A percentile compares a stretch with the other conserved stretches of the same genome.
Evolutionary conservation across 2,888 invertebrate genomes (phyloP).

Genomic region (Pollenia angustigena): DNA sequence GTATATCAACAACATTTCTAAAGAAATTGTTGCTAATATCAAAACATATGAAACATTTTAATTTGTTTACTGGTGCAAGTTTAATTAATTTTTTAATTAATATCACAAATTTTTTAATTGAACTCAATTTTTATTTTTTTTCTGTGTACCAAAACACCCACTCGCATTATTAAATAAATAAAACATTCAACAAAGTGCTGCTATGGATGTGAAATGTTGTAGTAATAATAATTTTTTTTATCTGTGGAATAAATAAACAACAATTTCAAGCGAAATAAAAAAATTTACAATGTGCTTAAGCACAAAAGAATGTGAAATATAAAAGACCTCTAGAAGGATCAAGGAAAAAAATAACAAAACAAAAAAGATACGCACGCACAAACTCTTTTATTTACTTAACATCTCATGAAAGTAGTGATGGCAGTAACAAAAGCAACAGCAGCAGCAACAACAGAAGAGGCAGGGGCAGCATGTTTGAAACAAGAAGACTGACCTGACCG

Average conservation of each 20-base stretch:
- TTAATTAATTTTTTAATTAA: no score
- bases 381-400: neutral
- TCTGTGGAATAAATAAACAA: conserved; percentile 3
- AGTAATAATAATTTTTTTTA: conserved; percentile 1
- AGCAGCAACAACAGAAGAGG: neutral
- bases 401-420: neutral
- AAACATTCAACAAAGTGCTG: no score
- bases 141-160: no score
- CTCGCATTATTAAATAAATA: no score
- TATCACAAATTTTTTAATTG: no score
- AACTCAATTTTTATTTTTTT: no score
- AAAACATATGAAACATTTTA: no score
- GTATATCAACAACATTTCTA: no score
- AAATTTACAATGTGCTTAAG: no score
- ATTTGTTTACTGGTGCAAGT: no score
- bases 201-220: neutral
- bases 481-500: neutral
- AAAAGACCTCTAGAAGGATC: neutral
- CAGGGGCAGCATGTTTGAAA: neutral
- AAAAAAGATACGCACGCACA: neutral
- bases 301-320: neutral
- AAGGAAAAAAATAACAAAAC: neutral
- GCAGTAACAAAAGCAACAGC: neutral
- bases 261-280: neutral
- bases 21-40: no score